Percentiles rank a stretch among this genome's conserved stretches.
phyloP scores from a whole-genome alignment of 2,113 vertebrate genomes.

The Pyrgilauda ruficollis region DNA sequence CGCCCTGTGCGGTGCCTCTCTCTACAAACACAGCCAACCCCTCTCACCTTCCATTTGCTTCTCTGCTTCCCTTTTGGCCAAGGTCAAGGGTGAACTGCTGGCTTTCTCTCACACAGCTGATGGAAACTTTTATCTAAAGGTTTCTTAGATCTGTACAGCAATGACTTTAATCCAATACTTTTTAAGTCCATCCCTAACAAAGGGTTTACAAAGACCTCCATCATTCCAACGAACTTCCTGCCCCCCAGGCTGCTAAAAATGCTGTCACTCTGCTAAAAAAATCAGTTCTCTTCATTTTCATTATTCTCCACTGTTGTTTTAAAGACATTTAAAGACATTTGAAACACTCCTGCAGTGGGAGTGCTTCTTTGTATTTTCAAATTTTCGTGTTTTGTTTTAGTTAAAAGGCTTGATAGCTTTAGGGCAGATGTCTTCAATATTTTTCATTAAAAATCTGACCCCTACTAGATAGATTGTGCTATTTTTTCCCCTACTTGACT shows the following conservation, averaged over 20 bases:
- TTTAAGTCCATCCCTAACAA: background rate
- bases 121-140: background rate
- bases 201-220: background rate
- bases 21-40: background rate
- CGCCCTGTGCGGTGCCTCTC: rapidly evolving
- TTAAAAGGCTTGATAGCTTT: background rate
- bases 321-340: background rate
- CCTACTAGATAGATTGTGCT: background rate
- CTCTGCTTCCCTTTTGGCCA: background rate
- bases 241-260: background rate
- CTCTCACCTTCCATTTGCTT: rapidly evolving
- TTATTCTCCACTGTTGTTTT: background rate
- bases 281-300: background rate
- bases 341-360: background rate
- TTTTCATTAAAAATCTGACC: conserved; percentile 1
- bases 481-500: background rate
- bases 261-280: background rate
- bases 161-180: background rate
- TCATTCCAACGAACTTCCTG: background rate
- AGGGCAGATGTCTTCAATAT: background rate
- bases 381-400: background rate
- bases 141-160: background rate
- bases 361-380: background rate
- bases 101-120: background rate
- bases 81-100: background rate